Evolutionary conservation across 2,797 vertebrate species (phyloP), one percentile per base, ranked within the genome.

Genomic region (Agapornis canus): DNA sequence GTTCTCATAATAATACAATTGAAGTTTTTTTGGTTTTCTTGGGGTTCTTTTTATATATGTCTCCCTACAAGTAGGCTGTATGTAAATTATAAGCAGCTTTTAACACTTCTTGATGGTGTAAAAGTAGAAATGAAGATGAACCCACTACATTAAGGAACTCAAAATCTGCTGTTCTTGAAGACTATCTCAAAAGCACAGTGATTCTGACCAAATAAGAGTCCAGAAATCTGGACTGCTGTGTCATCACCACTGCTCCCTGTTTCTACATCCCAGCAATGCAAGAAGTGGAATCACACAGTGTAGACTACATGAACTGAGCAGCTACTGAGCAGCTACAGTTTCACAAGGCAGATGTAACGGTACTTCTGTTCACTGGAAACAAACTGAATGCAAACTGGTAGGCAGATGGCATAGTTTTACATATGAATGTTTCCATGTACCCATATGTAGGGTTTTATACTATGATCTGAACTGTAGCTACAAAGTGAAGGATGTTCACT

Each of bases 401-500:
- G 70, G 88, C 54, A 86, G 82, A 81, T 84, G 51, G 70, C 60
- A 31, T 7, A 63, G 73, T 6, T 92, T 60, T 65, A 29, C 69
- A 82, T 43, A 48, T 2, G 52, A 89, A 66, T 57, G 70, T 31
- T 94, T 90, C 40, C 37, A 52, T 56, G 37, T n/a, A 72, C 73
- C 35, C 70, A 52, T 59, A 51, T 37, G 51, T 35, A 32, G 39
- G 54, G 42, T 39, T 96, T 88, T 84, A 32, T 20, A 16, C 49
- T 35, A 3, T 29, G 42, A 76, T 90, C 70, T 72, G 60, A 35
- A 27, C 31, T 60, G 23, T 63, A 79, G 56, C 59, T 86, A 86
- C 82, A 77, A 81, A 91, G 59, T 25, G 49, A 94, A 90, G 82
- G 77, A 68, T 73, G 54, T 66, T 90, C 66, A 37, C n/a, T 79